Evolutionary conservation across 2,888 invertebrate species (phyloP), one percentile per base, ranked within the genome.

Genomic region (Argyra leucocephala): DNA sequence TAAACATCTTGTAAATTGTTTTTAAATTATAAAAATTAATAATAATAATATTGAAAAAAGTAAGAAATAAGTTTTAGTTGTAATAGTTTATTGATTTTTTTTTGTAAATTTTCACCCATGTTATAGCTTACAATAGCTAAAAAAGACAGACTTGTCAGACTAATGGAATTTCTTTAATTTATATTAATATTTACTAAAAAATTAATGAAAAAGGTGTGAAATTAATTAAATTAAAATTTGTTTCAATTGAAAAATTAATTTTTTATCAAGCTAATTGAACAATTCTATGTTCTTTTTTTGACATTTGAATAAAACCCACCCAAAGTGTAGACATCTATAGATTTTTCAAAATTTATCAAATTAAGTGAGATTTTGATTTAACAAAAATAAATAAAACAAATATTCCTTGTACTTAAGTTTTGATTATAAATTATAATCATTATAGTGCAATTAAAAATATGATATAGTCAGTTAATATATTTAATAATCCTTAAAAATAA

Each of bases 231-330:
- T 15, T 48, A 12, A n/a, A 48, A 48, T 48, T 9, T 18, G 18
- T 48, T 48, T 12, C 5, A 48, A 48, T 3, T 48, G 15, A 48
- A 48, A 48, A 48, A 48, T 48, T 48, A 48, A 48, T 48, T 12
- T 18, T 48, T 48, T n/a, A 48, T 48, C 5, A n/a, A 48, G 48
- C 48, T 5, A 48, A 48, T 48, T 18, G 2, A 18, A 9, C 18
- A 12, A 18, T 48, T 48, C 48, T 18, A 48, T 48, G 48, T n/a
- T 48, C 18, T 23, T 59, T 23, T 23, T 59, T 23, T 59, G 59
- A 59, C 59, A 59, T 59, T 59, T 59, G 23, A 59, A 57, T 22
- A 57, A 57, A 59, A 59, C 59, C 59, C 59, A 59, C 59, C 59
- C 59, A 59, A 59, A 59, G 59, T 59, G 59, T 59, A 59, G 59